phyloP scores from a whole-genome alignment of 1,140 invertebrate genomes.

The Lerema accius region DNA sequence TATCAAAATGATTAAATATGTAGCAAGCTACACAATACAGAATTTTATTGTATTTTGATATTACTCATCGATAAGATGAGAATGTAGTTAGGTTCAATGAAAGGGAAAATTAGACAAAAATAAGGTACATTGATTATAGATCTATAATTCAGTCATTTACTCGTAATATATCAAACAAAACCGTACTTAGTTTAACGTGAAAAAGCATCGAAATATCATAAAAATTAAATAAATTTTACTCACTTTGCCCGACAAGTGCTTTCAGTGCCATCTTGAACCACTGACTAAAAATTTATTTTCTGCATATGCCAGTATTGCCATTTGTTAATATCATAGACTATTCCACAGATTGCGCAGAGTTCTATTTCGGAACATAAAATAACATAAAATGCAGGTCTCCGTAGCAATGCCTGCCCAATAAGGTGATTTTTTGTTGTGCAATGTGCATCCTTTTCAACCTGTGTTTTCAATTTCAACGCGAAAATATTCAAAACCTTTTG shows the following conservation, averaged over 20 bases:
- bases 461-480: too few relatives aligned
- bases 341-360: too few relatives aligned
- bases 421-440: too few relatives aligned
- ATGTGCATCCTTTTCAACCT: too few relatives aligned
- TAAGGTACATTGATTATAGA: neutral
- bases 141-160: neutral
- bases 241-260: conserved; percentile 86
- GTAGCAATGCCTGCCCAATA: too few relatives aligned
- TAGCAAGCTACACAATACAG: neutral
- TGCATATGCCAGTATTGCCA: too few relatives aligned
- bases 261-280: conserved; percentile 86
- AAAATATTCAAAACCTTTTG: too few relatives aligned
- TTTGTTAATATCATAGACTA: too few relatives aligned
- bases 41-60: conserved; percentile 28
- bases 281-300: conserved; percentile 37
- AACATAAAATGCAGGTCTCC: too few relatives aligned
- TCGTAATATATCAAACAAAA: neutral
- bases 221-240: conserved; percentile 70
- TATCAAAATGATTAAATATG: neutral
- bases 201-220: conserved; percentile 12
- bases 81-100: conserved; percentile 4
- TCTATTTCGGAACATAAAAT: too few relatives aligned
- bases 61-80: conserved; percentile 59
- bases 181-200: neutral
- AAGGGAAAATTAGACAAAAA: neutral